A percentile compares a stretch with the other conserved stretches of the same genome.
Conservation (phyloP, 2,888 invertebrate genomes). For the Agonopterix arenella region DNA sequence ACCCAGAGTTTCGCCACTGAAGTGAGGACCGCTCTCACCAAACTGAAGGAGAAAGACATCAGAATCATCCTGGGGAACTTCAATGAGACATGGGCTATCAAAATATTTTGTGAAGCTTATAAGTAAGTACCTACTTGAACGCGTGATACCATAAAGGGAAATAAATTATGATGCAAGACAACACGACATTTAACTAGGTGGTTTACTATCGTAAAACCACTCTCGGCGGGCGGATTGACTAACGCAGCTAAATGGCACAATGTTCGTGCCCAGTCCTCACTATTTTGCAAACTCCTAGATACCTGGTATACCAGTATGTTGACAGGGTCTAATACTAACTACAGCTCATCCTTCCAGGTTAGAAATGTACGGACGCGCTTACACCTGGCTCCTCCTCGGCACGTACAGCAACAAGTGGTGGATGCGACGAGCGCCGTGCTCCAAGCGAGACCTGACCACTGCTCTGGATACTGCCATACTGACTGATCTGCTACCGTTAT, state of each 20-base stretch:
- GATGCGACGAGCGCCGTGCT: constrained; percentile 80
- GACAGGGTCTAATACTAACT: neutral
- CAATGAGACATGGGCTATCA: constrained; percentile 94
- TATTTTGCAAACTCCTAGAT: no score
- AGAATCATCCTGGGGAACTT: constrained; percentile 97
- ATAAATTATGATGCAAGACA: no score
- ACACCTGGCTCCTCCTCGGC: constrained; percentile 97
- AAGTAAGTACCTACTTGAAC: constrained; percentile 76
- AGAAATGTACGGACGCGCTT: constrained; percentile 93
- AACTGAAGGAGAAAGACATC: constrained; percentile 93
- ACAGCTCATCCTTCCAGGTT: constrained; percentile 59
- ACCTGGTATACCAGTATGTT: neutral
- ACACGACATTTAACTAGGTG: no score
- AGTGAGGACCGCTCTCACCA: constrained; percentile 86
- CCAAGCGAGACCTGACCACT: constrained; percentile 82
- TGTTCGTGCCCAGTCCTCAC: no score
- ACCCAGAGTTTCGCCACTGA: constrained; percentile 96
- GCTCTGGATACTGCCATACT: constrained; percentile 93
- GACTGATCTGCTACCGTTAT: constrained; percentile 90
- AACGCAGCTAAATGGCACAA: no score
- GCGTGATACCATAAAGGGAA: no score
- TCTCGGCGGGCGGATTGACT: no score
- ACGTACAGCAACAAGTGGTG: constrained; percentile 91
- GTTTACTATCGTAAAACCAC: no score
- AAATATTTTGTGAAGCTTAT: constrained; percentile 92